Base-by-base conservation (phyloP, 2,113 vertebrate genomes). In the Chelonoidis abingdonii region DNA sequence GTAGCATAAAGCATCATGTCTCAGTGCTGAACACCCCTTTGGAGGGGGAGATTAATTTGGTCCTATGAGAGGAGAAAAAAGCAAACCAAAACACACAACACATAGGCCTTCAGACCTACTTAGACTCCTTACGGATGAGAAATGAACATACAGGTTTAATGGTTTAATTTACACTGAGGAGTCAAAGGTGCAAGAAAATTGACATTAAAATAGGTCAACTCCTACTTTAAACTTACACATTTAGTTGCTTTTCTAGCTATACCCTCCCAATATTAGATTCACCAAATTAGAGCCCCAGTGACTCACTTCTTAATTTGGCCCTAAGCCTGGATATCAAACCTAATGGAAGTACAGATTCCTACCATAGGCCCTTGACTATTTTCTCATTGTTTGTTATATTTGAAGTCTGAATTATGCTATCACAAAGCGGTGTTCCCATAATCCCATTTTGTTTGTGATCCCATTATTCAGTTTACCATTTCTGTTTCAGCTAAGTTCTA, bases 361-460 rank as follows among this genome's bases (percentile, higher is more conserved):
- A 93, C 90, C 52, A 86, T 17, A 93, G 88, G 11, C 12, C 21
- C 87, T 38, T 87, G 65, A 59, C 19, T 56, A 31, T 88, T 90
- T 91, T 91, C 80, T 49, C 38, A 65, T 35, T 1, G 1, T 75
- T 41, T 75, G 22, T 25, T 84, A 65, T 4, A 4, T 92, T 92
- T 93, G 59, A 90, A 80, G 31, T 87, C 91, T 86, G 90, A 92
- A 87, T 89, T 79, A 69, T 22, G 2, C 5, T 88, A 86, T 82
- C 83, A 89, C 4, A 82, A 89, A 90, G 69, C 49, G 49, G 25
- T 76, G 35, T 78, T 94, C 78, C 80, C 92, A 83, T 53, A 91
- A 80, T 80, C 49, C 52, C 38, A 90, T 93, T 97, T 95, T 92
- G 50, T 91, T 65, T 88, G 52, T 80, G 95, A 96, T 80, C 29